Evolutionary conservation across 2,113 vertebrate genomes (phyloP).

Genomic region (Atrichornis clamosus): DNA sequence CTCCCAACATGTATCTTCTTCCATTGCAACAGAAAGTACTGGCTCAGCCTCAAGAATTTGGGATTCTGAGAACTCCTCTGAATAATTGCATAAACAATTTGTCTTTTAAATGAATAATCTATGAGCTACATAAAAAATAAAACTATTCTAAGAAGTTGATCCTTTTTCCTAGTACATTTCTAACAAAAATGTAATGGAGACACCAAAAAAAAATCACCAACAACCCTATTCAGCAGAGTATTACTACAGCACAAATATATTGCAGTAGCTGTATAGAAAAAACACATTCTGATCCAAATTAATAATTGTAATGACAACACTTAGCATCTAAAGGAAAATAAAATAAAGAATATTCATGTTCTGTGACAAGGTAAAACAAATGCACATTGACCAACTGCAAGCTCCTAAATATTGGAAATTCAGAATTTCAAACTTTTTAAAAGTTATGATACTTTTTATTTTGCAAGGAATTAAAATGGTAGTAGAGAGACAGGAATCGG

Average conservation of each 20-base stretch:
- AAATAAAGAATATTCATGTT: not conserved
- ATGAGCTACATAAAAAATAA: not conserved
- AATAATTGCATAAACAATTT: not conserved
- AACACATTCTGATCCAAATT: not conserved
- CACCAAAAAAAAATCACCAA: not conserved
- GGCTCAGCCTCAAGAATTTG: slow-evolving; percentile 6
- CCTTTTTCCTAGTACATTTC: not conserved
- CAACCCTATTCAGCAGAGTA: not conserved
- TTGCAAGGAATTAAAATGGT: not conserved
- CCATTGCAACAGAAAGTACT: slow-evolving; percentile 27
- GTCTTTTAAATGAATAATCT: not conserved
- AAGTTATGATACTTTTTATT: not conserved
- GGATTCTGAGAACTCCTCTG: slow-evolving; percentile 34
- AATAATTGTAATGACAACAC: not conserved
- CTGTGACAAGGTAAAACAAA: not conserved
- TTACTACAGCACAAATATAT: not conserved
- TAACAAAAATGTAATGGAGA: not conserved
- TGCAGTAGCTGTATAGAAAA: not conserved
- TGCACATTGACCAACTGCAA: not conserved
- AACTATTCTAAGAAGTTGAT: not conserved
- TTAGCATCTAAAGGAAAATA: not conserved
- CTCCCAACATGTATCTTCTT: not conserved
- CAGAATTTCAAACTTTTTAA: not conserved
- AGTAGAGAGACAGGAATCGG: not conserved
- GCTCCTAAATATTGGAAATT: not conserved